Conservation (phyloP, 2,113 vertebrate species). For the Bufo gargarizans region DNA sequence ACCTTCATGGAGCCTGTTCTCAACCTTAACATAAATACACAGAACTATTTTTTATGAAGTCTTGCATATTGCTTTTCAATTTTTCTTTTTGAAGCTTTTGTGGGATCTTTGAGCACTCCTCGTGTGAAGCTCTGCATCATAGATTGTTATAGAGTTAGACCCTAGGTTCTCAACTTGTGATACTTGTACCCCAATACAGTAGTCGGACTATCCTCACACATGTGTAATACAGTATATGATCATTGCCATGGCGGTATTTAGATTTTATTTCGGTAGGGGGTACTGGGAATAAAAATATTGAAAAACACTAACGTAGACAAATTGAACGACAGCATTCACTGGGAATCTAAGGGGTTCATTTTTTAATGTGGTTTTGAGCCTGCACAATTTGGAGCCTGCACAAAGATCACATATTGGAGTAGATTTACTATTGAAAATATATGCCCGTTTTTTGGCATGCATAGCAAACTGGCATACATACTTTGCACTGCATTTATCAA, state of each 20-base stretch:
- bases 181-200: background rate
- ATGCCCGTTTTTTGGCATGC: too few relatives aligned
- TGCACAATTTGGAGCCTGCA: too few relatives aligned
- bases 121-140: background rate
- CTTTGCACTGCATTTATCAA: too few relatives aligned
- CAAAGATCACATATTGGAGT: too few relatives aligned
- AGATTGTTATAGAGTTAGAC: background rate
- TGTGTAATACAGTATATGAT: background rate
- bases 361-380: too few relatives aligned
- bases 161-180: background rate
- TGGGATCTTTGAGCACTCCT: background rate
- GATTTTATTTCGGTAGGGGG: background rate
- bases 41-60: background rate
- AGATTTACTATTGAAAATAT: too few relatives aligned
- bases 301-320: background rate
- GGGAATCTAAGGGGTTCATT: too few relatives aligned
- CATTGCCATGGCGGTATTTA: background rate
- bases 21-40: background rate
- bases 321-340: background rate
- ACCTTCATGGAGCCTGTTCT: background rate
- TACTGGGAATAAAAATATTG: background rate
- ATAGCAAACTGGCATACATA: too few relatives aligned
- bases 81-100: background rate
- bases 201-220: too few relatives aligned
- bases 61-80: background rate